A percentile compares a stretch with the other conserved stretches of the same genome.
These are phyloP conservation scores for Lamellibrachia luymesi DNA, from an alignment of 1,140 invertebrate species.

Conservation along the genomic window DNA sequence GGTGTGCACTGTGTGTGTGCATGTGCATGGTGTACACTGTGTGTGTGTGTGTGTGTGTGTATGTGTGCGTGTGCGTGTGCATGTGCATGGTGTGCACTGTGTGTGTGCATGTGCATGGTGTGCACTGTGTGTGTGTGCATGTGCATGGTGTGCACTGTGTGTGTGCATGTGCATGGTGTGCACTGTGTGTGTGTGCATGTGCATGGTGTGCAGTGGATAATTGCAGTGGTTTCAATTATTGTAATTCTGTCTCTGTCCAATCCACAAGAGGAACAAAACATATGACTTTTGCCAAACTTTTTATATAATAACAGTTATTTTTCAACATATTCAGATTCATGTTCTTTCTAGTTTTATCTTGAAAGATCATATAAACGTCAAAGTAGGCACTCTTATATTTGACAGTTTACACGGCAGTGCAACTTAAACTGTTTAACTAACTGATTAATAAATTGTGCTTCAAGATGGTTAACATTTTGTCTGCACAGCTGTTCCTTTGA, in stretches of 20 bases:
- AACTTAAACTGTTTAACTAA: not conserved
- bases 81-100: not conserved
- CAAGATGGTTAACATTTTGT: not conserved
- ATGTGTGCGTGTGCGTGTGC: not conserved
- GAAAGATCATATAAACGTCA: too few relatives aligned
- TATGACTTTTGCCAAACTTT: not conserved
- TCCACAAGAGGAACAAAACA: not conserved
- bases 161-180: not conserved
- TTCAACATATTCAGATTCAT: not conserved
- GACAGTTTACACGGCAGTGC: not conserved
- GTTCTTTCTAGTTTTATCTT: not conserved
- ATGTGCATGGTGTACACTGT: too few relatives aligned
- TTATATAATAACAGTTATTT: not conserved
- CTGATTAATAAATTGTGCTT: not conserved
- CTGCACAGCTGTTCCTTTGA: not conserved
- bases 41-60: not conserved
- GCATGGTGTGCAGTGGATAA: not conserved
- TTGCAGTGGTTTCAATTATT: not conserved
- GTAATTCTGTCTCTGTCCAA: not conserved
- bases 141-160: not conserved
- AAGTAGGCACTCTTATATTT: not conserved
- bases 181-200: too few relatives aligned
- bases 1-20: not conserved
- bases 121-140: not conserved
- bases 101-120: not conserved